Evolutionary conservation across 1,140 invertebrate species (phyloP).

Genomic region (Colletes gigas): DNA sequence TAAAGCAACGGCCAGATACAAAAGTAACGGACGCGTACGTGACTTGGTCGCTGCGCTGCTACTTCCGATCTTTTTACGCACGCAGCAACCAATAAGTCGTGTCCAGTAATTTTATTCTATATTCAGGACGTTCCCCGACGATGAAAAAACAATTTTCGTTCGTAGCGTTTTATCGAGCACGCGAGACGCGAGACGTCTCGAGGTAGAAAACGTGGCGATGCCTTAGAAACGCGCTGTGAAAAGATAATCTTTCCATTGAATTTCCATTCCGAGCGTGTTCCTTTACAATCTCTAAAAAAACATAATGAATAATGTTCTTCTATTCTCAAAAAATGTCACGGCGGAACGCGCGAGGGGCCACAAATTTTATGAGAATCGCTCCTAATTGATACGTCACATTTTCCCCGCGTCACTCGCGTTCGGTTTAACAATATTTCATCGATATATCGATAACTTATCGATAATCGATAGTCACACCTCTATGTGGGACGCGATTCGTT

Average conservation of each 20-base stretch:
- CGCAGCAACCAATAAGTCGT: neutral
- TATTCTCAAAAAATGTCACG: no score
- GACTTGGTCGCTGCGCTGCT: neutral
- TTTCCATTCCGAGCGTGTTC: neutral
- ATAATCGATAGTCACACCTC: no score
- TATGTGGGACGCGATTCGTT: neutral
- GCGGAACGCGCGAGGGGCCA: no score
- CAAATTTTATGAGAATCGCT: no score
- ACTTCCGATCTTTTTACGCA: slow-evolving; percentile 13
- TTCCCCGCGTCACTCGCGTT: no score
- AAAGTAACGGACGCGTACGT: slow-evolving; percentile 14
- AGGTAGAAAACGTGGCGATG: neutral
- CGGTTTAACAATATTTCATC: no score
- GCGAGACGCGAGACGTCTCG: neutral
- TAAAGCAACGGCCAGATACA: slow-evolving; percentile 22
- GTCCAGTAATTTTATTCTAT: slow-evolving; percentile 3
- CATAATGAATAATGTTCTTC: no score
- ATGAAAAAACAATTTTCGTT: slow-evolving; percentile 17
- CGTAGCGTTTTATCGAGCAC: neutral
- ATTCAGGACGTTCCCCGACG: neutral
- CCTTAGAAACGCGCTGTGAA: slow-evolving; percentile 18
- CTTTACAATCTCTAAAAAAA: no score
- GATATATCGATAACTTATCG: no score
- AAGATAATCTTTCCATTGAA: slow-evolving; percentile 30
- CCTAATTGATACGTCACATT: no score